Percentiles rank a stretch among this genome's conserved stretches.
These are phyloP conservation scores for Drosophila fungiperda DNA, from an alignment of 2,888 invertebrate genomes.

Conservation along the genomic window DNA sequence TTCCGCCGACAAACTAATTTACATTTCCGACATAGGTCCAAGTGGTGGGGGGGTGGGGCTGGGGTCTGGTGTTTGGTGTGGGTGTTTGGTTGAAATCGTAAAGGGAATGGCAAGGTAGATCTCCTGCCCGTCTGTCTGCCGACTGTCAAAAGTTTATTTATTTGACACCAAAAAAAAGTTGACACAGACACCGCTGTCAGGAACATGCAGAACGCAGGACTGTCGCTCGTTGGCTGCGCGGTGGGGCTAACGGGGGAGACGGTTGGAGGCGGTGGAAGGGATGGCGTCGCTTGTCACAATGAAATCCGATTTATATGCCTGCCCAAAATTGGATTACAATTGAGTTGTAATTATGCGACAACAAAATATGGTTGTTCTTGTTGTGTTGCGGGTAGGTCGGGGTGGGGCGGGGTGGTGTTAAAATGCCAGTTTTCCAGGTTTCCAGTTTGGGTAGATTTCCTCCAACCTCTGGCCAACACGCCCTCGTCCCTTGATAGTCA, in stretches of 20 bases:
- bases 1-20: constrained; percentile 59
- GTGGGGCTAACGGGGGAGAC: background rate
- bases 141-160: constrained; percentile 80
- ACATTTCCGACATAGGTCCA: constrained; percentile 56
- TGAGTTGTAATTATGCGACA: constrained; percentile 81
- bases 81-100: background rate
- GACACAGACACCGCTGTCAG: constrained; percentile 71
- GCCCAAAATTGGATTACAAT: constrained; percentile 79
- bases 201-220: background rate
- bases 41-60: background rate
- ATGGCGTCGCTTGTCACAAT: constrained; percentile 53
- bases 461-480: background rate
- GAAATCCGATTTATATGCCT: constrained; percentile 75
- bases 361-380: constrained; percentile 56
- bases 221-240: background rate
- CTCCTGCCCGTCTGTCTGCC: constrained; percentile 66
- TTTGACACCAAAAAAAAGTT: constrained; percentile 79
- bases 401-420: background rate
- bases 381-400: background rate
- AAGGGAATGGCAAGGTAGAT: constrained; percentile 3
- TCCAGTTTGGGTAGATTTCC: background rate
- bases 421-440: background rate
- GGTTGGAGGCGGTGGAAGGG: background rate
- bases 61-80: too few species aligned
- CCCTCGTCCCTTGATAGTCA: background rate